Conservation (phyloP, 1,140 invertebrate species). For the Drosophila seguyi region DNA sequence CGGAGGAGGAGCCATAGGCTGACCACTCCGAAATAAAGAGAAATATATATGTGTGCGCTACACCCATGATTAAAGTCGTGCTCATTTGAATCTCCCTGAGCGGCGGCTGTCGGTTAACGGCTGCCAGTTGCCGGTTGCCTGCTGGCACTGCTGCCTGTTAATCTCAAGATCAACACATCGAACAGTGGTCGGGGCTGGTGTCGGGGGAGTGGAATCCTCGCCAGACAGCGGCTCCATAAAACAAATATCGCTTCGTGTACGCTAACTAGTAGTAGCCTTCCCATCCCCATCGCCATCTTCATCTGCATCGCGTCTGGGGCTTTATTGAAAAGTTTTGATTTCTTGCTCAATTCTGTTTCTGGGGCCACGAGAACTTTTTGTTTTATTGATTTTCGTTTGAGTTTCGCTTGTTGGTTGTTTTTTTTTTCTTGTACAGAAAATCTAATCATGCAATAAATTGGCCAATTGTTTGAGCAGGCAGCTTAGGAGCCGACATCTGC, state of each 20-base stretch:
- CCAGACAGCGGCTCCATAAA: slow-evolving; percentile 72
- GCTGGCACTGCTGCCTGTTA: slow-evolving; percentile 69
- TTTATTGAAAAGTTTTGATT: slow-evolving; percentile 61
- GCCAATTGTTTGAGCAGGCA: slow-evolving; percentile 73
- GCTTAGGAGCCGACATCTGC: slow-evolving; percentile 36
- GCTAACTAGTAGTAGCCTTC: slow-evolving; percentile 74
- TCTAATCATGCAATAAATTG: slow-evolving; percentile 84
- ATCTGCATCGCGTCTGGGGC: slow-evolving; percentile 27
- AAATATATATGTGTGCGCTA: slow-evolving; percentile 47
- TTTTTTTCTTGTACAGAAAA: slow-evolving; percentile 52
- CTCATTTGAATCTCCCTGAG: slow-evolving; percentile 79
- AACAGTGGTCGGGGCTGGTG: slow-evolving; percentile 33
- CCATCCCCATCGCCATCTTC: slow-evolving; percentile 42
- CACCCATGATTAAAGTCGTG: slow-evolving; percentile 72
- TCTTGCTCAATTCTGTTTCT: slow-evolving; percentile 67
- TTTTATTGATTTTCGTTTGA: slow-evolving; percentile 68
- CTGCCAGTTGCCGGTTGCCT: slow-evolving; percentile 45
- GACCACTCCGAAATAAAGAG: slow-evolving; percentile 28
- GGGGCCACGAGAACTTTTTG: slow-evolving; percentile 56
- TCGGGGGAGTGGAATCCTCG: slow-evolving; percentile 23
- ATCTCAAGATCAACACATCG: slow-evolving; percentile 82
- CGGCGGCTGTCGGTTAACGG: slow-evolving; percentile 41
- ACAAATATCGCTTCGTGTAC: slow-evolving; percentile 76
- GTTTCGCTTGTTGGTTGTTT: slow-evolving; percentile 10
- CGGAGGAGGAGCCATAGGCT: slow-evolving; percentile 45